These are phyloP conservation scores for Platalea minor DNA, from an alignment of 2,797 vertebrate genomes.

Conservation along the genomic window DNA sequence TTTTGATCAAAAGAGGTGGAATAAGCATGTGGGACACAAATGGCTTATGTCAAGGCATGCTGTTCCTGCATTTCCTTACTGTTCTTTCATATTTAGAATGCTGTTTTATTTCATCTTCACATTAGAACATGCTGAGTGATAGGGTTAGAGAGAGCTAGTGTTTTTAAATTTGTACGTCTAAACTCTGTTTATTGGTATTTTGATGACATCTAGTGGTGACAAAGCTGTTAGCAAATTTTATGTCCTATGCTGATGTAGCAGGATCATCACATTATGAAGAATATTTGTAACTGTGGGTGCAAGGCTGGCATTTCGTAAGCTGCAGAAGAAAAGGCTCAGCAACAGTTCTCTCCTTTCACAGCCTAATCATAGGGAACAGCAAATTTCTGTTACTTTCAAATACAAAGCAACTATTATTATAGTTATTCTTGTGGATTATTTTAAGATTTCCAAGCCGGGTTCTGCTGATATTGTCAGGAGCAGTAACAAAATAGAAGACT, in stretches of 20 bases:
- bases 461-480: neutral
- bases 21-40: neutral
- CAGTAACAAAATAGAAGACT: neutral
- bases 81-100: conserved; percentile 62
- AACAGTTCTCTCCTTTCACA: neutral
- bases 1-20: conserved; percentile 13
- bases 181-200: conserved; percentile 66
- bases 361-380: neutral
- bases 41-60: neutral
- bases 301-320: neutral
- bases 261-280: neutral
- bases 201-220: conserved; percentile 78
- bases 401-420: neutral
- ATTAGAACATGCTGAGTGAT: conserved; percentile 60
- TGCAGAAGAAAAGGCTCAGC: neutral
- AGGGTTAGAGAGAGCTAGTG: conserved; percentile 42
- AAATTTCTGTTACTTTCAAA: neutral
- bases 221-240: neutral
- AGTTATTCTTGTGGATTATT: neutral
- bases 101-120: conserved; percentile 58
- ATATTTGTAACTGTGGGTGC: neutral
- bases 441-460: neutral
- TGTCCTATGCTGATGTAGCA: neutral
- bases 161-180: neutral
- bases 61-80: conserved; percentile 57